Evolutionary conservation across 2,797 vertebrate species (phyloP).

Genomic region (Pseudocheirus occidentalis): DNA sequence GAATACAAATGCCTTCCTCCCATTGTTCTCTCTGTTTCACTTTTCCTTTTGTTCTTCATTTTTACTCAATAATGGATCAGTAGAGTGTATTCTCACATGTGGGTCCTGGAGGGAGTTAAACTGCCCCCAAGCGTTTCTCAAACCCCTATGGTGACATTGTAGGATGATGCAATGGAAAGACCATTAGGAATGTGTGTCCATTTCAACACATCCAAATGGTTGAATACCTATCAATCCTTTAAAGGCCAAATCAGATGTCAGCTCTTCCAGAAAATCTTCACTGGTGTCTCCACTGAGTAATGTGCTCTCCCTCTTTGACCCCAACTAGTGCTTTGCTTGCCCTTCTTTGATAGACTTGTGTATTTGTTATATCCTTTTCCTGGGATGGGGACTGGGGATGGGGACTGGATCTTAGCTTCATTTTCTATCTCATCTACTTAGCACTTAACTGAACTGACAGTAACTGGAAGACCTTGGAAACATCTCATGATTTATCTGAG

Average conservation of each 20-base stretch:
- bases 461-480: neutral
- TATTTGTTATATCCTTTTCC: neutral
- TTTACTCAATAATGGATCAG: neutral
- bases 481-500: neutral
- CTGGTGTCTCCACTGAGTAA: neutral
- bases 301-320: neutral
- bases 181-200: neutral
- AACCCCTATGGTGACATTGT: neutral
- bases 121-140: neutral
- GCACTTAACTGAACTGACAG: neutral
- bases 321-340: neutral
- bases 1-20: neutral
- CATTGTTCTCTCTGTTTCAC: neutral
- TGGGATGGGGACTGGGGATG: neutral
- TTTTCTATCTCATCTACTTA: neutral
- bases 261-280: neutral
- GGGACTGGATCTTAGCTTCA: neutral
- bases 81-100: neutral
- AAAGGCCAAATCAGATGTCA: neutral
- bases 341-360: neutral
- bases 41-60: neutral
- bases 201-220: neutral
- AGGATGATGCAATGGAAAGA: neutral
- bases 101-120: neutral
- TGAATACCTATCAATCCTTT: neutral